Percentiles rank a stretch among this genome's conserved stretches.
Conservation (phyloP, 2,113 vertebrate species). For the Ancistrus triradiatus region DNA sequence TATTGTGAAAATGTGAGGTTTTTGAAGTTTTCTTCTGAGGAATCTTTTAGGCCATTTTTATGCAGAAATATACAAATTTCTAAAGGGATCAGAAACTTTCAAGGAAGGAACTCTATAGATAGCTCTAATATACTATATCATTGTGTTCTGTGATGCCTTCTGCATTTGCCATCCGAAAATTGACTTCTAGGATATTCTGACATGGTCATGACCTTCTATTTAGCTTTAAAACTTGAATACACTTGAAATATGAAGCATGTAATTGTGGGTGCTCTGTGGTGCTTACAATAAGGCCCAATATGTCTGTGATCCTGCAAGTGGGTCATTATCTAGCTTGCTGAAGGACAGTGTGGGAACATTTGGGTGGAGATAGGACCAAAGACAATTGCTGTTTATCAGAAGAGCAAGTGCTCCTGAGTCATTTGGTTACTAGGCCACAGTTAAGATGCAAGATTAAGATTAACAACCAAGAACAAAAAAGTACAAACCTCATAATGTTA, state of each 20-base stretch:
- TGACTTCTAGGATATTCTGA: conserved; percentile 1
- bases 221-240: conserved; percentile 27
- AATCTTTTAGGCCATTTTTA: too few species aligned
- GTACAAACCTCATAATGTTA: background rate
- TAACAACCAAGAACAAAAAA: conserved; percentile 5
- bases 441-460: conserved; percentile 46
- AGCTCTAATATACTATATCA: too few species aligned
- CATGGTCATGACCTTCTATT: conserved; percentile 7
- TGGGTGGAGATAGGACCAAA: conserved; percentile 39
- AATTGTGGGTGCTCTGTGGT: conserved; percentile 29
- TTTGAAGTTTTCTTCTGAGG: too few species aligned
- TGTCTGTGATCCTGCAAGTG: conserved; percentile 35
- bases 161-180: too few species aligned
- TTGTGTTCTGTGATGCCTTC: too few species aligned
- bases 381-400: conserved; percentile 48
- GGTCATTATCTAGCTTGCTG: conserved; percentile 38
- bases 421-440: conserved; percentile 40
- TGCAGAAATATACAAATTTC: too few species aligned
- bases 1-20: too few species aligned
- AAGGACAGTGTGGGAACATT: conserved; percentile 17
- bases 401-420: conserved; percentile 36
- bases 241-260: conserved; percentile 26
- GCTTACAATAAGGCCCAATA: conserved; percentile 24
- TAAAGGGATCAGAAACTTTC: too few species aligned
- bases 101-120: too few species aligned